A percentile compares a stretch with the other conserved stretches of the same genome.
These are phyloP conservation scores for Sisor rabdophorus DNA, from an alignment of 2,113 vertebrate species.

Conservation along the genomic window DNA sequence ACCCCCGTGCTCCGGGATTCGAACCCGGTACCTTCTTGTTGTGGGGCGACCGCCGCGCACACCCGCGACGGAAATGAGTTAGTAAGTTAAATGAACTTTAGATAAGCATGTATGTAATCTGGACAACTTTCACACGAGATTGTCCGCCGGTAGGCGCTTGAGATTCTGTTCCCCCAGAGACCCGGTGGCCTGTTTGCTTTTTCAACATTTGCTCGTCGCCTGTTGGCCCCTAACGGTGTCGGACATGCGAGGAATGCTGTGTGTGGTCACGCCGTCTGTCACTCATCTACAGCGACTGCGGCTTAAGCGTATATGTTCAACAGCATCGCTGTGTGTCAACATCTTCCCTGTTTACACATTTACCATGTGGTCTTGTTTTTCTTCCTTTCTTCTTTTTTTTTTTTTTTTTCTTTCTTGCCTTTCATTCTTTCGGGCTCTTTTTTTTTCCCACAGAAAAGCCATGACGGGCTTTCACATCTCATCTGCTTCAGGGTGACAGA, in stretches of 20 bases:
- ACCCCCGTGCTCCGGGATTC: too few species aligned
- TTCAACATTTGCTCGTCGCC: slow-evolving; percentile 16
- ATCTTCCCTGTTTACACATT: slow-evolving; percentile 31
- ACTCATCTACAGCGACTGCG: slow-evolving; percentile 10
- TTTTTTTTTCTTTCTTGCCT: too few species aligned
- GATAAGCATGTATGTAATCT: not conserved
- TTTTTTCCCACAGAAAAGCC: slow-evolving; percentile 12
- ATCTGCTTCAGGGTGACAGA: slow-evolving; percentile 19
- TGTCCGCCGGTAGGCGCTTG: not conserved
- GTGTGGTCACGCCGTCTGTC: slow-evolving; percentile 30
- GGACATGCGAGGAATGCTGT: slow-evolving; percentile 26
- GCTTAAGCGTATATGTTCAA: slow-evolving; percentile 31
- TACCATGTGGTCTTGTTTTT: slow-evolving; percentile 19
- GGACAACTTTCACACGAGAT: not conserved
- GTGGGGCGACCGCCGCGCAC: too few species aligned
- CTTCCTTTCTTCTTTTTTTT: slow-evolving; percentile 6
- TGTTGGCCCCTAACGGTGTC: not conserved
- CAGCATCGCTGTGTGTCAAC: slow-evolving; percentile 24
- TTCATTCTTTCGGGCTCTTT: slow-evolving; percentile 11
- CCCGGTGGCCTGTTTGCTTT: not conserved
- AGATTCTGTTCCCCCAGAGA: not conserved
- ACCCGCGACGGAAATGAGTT: too few species aligned
- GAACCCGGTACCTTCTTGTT: too few species aligned
- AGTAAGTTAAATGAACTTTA: not conserved
- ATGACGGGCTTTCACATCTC: slow-evolving; percentile 13